Evolutionary conservation across 2,888 invertebrate species (phyloP).

Genomic region (Disparrhopalites patrizii): DNA sequence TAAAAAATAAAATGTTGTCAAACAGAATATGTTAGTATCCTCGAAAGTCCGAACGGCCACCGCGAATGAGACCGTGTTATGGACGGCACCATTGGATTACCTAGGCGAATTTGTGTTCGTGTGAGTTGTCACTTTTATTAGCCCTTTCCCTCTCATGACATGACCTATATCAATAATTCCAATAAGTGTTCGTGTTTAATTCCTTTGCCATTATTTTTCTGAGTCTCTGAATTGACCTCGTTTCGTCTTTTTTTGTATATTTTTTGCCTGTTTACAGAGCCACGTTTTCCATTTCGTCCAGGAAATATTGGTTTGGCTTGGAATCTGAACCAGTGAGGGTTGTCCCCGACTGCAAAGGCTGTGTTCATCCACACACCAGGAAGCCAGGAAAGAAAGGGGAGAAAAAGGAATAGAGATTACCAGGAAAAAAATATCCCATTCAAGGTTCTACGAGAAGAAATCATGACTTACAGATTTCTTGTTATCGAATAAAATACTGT

Average conservation of each 20-base stretch:
- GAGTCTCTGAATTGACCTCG: background rate
- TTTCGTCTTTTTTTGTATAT: background rate
- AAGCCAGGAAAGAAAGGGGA: background rate
- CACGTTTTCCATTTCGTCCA: constrained; percentile 14
- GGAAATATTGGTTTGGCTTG: constrained; percentile 15
- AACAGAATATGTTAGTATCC: constrained; percentile 23
- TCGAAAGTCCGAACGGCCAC: constrained; percentile 10
- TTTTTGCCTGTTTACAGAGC: background rate
- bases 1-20: too few species aligned
- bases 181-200: background rate
- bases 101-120: constrained; percentile 15
- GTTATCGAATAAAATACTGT: background rate
- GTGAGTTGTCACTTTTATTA: background rate
- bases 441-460: background rate
- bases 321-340: constrained; percentile 1
- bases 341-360: background rate
- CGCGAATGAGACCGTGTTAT: constrained; percentile 19
- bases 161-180: background rate
- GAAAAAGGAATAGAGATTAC: background rate
- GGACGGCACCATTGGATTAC: constrained; percentile 17
- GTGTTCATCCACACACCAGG: constrained; percentile 1
- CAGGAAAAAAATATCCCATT: too few species aligned
- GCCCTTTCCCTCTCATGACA: background rate
- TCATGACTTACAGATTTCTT: background rate
- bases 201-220: background rate